Evolutionary conservation across 1,140 invertebrate genomes (phyloP).

Genomic region (Epicauta chinensis): DNA sequence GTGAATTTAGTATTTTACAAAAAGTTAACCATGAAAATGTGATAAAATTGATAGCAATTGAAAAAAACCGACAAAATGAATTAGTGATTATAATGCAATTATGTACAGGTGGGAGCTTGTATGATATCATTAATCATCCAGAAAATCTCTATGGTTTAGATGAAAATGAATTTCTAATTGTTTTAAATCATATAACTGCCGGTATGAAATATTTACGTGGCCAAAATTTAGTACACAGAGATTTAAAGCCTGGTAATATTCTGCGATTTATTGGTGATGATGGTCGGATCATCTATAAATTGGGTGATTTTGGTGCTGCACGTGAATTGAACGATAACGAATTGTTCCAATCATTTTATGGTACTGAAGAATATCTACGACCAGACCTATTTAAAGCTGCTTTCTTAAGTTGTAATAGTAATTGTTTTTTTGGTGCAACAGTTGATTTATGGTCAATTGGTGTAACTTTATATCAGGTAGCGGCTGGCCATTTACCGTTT

Average conservation of each 20-base stretch:
- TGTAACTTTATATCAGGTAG: conserved; percentile 94
- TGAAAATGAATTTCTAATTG: conserved; percentile 87
- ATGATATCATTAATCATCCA: conserved; percentile 92
- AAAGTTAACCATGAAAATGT: conserved; percentile 97
- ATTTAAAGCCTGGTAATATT: conserved; percentile 96
- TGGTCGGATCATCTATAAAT: conserved; percentile 88
- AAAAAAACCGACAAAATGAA: conserved; percentile 82
- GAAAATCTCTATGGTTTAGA: conserved; percentile 91
- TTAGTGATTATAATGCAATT: conserved; percentile 97
- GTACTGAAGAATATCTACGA: conserved; percentile 96
- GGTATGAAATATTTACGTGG: conserved; percentile 96
- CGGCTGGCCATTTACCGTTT: conserved; percentile 90
- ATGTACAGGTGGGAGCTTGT: conserved; percentile 88
- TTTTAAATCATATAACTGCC: conserved; percentile 82
- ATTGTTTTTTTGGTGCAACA: conserved; percentile 90
- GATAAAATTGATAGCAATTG: conserved; percentile 89
- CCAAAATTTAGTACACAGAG: conserved; percentile 89
- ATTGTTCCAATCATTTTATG: conserved; percentile 93
- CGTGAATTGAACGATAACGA: conserved; percentile 92
- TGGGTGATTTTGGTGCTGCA: conserved; percentile 97
- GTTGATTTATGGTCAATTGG: conserved; percentile 97
- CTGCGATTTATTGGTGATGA: conserved; percentile 95
- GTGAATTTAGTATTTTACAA: conserved; percentile 90
- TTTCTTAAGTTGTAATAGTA: conserved; percentile 78
- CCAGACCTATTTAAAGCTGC: conserved; percentile 96